These are phyloP conservation scores for Lagenorhynchus albirostris DNA, from an alignment of 2,113 vertebrate genomes.

Conservation along the genomic window DNA sequence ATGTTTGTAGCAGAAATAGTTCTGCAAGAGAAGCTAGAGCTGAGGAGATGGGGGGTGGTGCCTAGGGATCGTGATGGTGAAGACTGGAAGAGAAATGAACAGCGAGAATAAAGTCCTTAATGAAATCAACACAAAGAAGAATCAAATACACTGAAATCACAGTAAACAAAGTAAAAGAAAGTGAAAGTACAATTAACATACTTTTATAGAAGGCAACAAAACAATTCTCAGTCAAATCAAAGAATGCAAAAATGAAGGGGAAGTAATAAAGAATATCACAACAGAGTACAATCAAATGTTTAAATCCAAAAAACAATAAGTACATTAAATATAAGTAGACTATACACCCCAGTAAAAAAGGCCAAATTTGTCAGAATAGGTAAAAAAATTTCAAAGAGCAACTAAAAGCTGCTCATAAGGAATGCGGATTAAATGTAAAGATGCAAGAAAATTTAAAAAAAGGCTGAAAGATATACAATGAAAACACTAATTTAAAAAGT, in stretches of 20 bases:
- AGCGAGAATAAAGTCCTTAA: not conserved
- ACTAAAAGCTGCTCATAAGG: not conserved
- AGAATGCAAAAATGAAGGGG: not conserved
- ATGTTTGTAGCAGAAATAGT: not conserved
- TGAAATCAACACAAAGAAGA: not conserved
- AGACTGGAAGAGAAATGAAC: too few species aligned
- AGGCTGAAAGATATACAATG: not conserved
- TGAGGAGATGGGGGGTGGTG: rapidly evolving
- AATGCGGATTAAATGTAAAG: not conserved
- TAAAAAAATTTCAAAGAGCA: not conserved
- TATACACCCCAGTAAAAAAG: not conserved
- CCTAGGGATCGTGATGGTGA: rapidly evolving
- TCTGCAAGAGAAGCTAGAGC: not conserved
- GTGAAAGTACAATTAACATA: not conserved
- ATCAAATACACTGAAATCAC: not conserved
- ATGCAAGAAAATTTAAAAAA: not conserved
- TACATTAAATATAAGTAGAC: not conserved
- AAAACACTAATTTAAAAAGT: not conserved
- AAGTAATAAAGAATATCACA: not conserved
- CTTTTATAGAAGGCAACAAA: not conserved
- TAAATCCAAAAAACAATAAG: not conserved
- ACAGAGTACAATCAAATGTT: not conserved
- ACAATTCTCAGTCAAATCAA: not conserved
- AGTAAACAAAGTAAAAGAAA: not conserved
- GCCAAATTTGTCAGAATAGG: not conserved